Conservation (phyloP, 2,113 vertebrate species). For the Cebus imitator region DNA sequence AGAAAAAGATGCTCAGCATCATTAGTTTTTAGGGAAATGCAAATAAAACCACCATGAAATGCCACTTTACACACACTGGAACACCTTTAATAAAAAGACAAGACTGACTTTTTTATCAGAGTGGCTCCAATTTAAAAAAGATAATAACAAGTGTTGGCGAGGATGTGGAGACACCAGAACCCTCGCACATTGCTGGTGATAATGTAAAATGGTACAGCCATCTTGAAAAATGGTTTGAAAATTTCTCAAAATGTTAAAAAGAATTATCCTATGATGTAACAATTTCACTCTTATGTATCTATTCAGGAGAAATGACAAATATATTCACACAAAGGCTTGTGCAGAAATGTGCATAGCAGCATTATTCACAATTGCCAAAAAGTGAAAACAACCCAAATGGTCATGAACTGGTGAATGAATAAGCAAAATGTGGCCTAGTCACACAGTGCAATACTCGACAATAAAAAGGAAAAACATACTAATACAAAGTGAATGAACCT, state of each 20-base stretch:
- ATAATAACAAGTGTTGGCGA: neutral
- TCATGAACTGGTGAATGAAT: neutral
- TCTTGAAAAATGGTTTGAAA: neutral
- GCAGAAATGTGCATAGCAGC: neutral
- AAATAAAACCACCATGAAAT: neutral
- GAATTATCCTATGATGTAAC: neutral
- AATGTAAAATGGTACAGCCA: neutral
- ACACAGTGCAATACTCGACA: neutral
- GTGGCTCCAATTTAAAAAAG: neutral
- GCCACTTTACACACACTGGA: no score
- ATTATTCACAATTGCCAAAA: neutral
- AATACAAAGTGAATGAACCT: neutral
- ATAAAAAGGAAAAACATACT: neutral
- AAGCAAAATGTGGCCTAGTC: neutral
- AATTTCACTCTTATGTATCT: neutral
- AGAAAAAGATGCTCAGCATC: neutral
- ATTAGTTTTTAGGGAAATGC: neutral
- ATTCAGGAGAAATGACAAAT: neutral
- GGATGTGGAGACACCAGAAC: neutral
- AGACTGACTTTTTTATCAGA: no score
- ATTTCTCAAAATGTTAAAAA: neutral
- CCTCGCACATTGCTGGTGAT: neutral
- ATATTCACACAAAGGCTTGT: neutral
- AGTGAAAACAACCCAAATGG: neutral
- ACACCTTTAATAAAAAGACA: neutral